Evolutionary conservation across 1,140 invertebrate species (phyloP), one percentile per base, ranked within the genome.

Genomic region (Paramacrobiotus metropolitanus): DNA sequence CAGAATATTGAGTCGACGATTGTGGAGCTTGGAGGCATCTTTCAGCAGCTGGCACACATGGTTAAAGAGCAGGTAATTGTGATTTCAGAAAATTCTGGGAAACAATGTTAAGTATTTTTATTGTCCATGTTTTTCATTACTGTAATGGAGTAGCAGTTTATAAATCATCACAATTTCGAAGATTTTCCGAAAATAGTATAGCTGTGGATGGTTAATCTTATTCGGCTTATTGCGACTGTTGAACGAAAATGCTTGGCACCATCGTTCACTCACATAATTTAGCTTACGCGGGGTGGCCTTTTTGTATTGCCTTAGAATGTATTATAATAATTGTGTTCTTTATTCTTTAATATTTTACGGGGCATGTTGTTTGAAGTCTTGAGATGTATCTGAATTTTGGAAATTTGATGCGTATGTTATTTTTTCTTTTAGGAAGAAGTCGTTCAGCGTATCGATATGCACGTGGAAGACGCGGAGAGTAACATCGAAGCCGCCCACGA

Each of bases 1-100:
- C 89, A 96, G 72, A 95, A 88, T 72, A 97, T 99, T 69, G 94
- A 99, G 74, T 89, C 87, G 15, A 98, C 93, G 30, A 98, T 99
- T 69, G 89, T 97, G 20, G 94, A 99, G 76, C 75, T 99, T n/a
- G 93, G 94, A 2, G 87, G 86, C 44, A 98, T 99, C 70, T 99
- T 98, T 71, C 86, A 89, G 70, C 93, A 99, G 72, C 75, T 99
- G 65, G 92, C 94, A 21, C 85, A 88, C 69, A 94, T 99, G 89
- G 92, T 99, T 28, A 93, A 96, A 71, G 94, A 99, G 75, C 95
- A 98, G 75, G 70, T 70, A 31, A 59, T 30, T 31, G 3, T 9
- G 9, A n/a, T 40, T n/a, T 15, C 34, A n/a, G 9, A n/a, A n/a
- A 15, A n/a, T 40, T 0, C 9, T 40, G 34, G 9, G 34, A 15